Evolutionary conservation across 2,797 vertebrate species (phyloP), one percentile per base, ranked within the genome.

Genomic region (Pogoniulus pusillus): DNA sequence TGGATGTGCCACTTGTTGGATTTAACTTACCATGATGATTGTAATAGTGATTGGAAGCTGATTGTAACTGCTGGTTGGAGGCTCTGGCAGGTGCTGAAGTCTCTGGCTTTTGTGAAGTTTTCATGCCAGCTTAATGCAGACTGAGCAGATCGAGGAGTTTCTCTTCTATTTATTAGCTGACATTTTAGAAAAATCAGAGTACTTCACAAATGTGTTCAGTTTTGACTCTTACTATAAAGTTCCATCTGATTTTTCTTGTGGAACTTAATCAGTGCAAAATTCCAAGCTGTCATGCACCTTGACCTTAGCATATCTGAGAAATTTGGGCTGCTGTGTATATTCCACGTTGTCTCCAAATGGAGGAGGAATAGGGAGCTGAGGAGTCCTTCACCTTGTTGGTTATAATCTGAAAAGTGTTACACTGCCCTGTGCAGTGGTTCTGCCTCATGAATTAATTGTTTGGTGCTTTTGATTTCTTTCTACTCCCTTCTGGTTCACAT

Each of bases 81-180:
- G 45, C 69, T 87, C 27, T 63, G 73, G 71, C 39, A 65, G 80
- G 80, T 92, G 80, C 43, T 73, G 24, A 55, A 0, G 7, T 23
- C 53, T 55, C 66, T 37, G 39, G 39, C n/a, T 0, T 0, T 51
- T 30, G 4, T 0, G 1, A 35, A n/a, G 30, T 39, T 82, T 81
- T 78, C 53, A 60, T 75, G 41, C 18, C 17, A 14, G 23, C 27
- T 85, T 24, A 63, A 43, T 34, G 16, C 43, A 39, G 74, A 26
- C 68, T 54, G 29, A 12, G n/a, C 39, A 20, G 24, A 47, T 63
- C 1, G 6, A 81, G 15, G 16, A 57, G 7, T 66, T 89, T 85
- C 16, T 83, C 35, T 57, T 85, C 35, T 60, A 3, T 66, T 66
- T 82, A 22, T 37, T 70, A 60, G 55, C 17, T 34, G 2, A 27